Conservation (phyloP, 2,888 invertebrate genomes). For the Liposcelis brunnea region DNA sequence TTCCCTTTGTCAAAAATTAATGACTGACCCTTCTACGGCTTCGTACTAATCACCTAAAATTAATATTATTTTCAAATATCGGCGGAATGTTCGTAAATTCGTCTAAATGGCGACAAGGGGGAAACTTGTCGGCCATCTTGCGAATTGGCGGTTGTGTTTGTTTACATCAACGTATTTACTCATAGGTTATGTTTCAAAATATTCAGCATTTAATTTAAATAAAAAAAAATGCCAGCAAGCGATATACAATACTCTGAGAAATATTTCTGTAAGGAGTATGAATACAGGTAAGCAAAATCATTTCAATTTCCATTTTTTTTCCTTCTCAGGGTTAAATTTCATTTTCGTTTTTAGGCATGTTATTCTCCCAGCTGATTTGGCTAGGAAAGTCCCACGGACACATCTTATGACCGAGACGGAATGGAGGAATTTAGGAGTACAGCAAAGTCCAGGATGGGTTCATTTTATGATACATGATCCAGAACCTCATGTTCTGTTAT, state of each 20-base stretch:
- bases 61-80: too few relatives aligned
- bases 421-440: constrained; percentile 35
- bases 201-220: neutral
- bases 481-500: constrained; percentile 30
- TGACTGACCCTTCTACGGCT: too few relatives aligned
- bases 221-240: neutral
- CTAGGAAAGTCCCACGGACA: constrained; percentile 31
- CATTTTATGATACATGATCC: constrained; percentile 36
- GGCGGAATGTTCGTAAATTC: too few relatives aligned
- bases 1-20: too few relatives aligned
- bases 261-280: constrained; percentile 2
- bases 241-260: constrained; percentile 4
- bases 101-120: too few relatives aligned
- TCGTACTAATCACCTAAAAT: too few relatives aligned
- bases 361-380: constrained; percentile 32
- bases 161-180: neutral
- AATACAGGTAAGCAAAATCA: constrained; percentile 4
- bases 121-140: too few relatives aligned
- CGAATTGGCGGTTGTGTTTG: neutral
- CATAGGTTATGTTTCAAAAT: neutral
- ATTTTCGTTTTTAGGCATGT: constrained; percentile 28
- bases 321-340: too few relatives aligned
- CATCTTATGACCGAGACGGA: constrained; percentile 34
- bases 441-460: constrained; percentile 36
- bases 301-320: too few relatives aligned